These are phyloP conservation scores for Stegodyphus mimosarum DNA, from an alignment of 1,140 invertebrate genomes.

Conservation along the genomic window DNA sequence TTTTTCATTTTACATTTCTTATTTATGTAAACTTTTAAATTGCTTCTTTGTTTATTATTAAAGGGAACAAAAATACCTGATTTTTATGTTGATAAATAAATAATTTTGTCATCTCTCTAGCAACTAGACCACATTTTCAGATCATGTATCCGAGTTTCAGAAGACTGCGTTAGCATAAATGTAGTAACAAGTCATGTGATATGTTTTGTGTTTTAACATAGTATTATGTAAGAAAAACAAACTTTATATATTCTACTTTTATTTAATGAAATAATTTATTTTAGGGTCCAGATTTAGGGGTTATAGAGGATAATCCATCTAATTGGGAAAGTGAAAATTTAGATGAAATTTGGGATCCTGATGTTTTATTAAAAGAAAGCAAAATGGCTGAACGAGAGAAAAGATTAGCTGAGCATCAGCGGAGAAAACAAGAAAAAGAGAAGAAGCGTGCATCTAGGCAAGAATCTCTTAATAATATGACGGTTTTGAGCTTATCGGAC, in stretches of 20 bases:
- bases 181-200: background rate
- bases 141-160: background rate
- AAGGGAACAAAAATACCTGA: no score
- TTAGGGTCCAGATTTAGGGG: background rate
- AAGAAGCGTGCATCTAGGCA: background rate
- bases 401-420: background rate
- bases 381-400: background rate
- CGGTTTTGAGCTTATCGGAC: background rate
- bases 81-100: background rate
- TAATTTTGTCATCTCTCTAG: background rate
- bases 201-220: no score
- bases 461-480: background rate
- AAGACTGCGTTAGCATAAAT: background rate
- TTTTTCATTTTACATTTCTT: no score
- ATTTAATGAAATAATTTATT: background rate
- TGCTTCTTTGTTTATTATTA: no score
- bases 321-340: background rate
- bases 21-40: no score
- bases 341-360: background rate
- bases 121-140: background rate
- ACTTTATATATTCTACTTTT: background rate
- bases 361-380: background rate
- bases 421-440: background rate
- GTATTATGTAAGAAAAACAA: background rate
- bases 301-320: background rate